Evolutionary conservation across 2,797 vertebrate genomes (phyloP).

Genomic region (Thunnus albacares): DNA sequence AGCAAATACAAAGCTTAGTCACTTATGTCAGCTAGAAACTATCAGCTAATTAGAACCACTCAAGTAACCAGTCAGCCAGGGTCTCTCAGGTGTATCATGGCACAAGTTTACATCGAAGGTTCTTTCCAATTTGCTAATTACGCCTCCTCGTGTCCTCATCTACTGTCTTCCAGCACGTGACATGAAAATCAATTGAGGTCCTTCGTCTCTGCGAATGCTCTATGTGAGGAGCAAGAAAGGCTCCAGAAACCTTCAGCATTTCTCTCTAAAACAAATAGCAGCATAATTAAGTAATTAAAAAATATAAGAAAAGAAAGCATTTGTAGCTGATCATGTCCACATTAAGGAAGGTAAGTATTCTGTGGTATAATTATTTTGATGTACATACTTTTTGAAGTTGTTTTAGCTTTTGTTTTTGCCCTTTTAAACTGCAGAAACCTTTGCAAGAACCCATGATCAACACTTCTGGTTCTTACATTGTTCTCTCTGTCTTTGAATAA

Average conservation of each 20-base stretch:
- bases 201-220: background rate
- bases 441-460: background rate
- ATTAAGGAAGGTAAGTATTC: background rate
- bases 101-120: slow-evolving; percentile 26
- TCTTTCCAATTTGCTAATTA: slow-evolving; percentile 59
- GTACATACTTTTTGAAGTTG: background rate
- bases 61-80: slow-evolving; percentile 52
- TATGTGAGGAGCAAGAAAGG: background rate
- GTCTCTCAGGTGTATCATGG: slow-evolving; percentile 54
- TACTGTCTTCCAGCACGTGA: slow-evolving; percentile 36
- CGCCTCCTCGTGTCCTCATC: slow-evolving; percentile 25
- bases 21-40: slow-evolving; percentile 48
- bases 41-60: slow-evolving; percentile 65
- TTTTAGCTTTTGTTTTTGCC: background rate
- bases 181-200: slow-evolving; percentile 20
- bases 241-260: background rate
- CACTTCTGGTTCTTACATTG: background rate
- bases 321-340: background rate
- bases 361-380: background rate
- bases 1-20: slow-evolving; percentile 54
- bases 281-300: background rate
- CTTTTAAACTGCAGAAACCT: background rate
- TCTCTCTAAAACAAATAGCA: background rate
- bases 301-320: background rate
- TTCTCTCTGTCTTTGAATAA: background rate